Evolutionary conservation across 2,797 vertebrate species (phyloP).

Genomic region (Sitta carolinensis): DNA sequence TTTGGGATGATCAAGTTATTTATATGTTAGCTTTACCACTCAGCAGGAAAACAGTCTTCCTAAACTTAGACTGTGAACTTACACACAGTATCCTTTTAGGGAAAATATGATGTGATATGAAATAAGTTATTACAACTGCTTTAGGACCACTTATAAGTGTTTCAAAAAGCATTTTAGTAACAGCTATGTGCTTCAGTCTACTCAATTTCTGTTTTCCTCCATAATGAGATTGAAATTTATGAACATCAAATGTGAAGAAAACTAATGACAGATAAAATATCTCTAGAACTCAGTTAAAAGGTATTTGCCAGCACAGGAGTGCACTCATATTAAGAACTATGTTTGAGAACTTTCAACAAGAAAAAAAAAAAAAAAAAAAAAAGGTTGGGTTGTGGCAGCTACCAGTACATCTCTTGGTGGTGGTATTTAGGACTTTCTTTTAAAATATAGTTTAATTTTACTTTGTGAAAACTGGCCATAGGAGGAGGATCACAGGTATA

Average conservation of each 20-base stretch:
- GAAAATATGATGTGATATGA: background rate
- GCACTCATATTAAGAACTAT: background rate
- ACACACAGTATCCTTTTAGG: background rate
- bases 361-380: background rate
- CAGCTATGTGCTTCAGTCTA: background rate
- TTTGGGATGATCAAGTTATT: slow-evolving; percentile 21
- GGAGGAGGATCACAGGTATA: background rate
- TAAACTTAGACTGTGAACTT: background rate
- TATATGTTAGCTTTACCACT: background rate
- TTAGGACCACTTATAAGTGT: background rate
- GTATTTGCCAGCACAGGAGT: background rate
- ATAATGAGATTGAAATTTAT: background rate
- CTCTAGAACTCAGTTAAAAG: background rate
- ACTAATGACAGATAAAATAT: background rate
- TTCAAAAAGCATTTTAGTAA: background rate
- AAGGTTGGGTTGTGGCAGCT: background rate
- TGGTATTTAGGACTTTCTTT: background rate
- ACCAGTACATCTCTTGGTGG: background rate
- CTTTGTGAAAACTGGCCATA: background rate
- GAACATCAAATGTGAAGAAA: background rate
- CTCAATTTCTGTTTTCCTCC: background rate
- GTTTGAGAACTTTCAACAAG: background rate
- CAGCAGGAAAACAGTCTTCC: background rate
- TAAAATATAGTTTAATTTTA: background rate
- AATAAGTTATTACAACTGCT: background rate